These are phyloP conservation scores for Thereva unica DNA, from an alignment of 2,888 invertebrate genomes.

Conservation along the genomic window DNA sequence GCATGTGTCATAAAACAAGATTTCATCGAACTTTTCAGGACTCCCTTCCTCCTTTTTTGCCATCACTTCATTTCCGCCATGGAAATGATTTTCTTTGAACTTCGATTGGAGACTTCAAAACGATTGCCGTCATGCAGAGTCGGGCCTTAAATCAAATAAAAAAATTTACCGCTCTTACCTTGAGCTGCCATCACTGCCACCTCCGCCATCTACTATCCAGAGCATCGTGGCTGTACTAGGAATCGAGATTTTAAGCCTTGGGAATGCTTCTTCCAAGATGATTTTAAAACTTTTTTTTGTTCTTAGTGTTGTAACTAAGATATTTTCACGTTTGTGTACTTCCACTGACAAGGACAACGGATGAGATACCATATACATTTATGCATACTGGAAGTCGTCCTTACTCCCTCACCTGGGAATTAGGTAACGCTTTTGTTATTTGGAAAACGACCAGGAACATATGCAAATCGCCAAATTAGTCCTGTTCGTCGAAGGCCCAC, in stretches of 20 bases:
- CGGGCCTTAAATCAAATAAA: conserved; percentile 23
- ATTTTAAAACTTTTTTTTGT: no score
- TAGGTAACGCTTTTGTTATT: background rate
- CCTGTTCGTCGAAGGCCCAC: conserved; percentile 29
- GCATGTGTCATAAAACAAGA: conserved; percentile 30
- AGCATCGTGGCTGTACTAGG: conserved; percentile 17
- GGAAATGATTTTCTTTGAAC: conserved; percentile 45
- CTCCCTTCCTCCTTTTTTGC: conserved; percentile 43
- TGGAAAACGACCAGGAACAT: conserved; percentile 3
- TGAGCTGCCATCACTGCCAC: conserved; percentile 8
- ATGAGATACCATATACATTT: background rate
- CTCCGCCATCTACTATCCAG: background rate
- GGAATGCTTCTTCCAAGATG: no score
- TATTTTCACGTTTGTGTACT: no score
- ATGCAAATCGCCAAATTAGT: conserved; percentile 33
- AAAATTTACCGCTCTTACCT: conserved; percentile 20
- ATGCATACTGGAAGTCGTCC: background rate
- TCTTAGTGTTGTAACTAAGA: no score
- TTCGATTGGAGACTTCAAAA: conserved; percentile 42
- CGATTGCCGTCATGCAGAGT: conserved; percentile 22
- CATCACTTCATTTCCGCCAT: conserved; percentile 45
- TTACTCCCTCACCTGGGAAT: background rate
- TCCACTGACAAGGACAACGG: no score
- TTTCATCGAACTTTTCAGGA: conserved; percentile 35
- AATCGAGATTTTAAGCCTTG: conserved; percentile 1